phyloP scores from a whole-genome alignment of 2,113 vertebrate species.

The Stomatorhinus ivindoensis region DNA sequence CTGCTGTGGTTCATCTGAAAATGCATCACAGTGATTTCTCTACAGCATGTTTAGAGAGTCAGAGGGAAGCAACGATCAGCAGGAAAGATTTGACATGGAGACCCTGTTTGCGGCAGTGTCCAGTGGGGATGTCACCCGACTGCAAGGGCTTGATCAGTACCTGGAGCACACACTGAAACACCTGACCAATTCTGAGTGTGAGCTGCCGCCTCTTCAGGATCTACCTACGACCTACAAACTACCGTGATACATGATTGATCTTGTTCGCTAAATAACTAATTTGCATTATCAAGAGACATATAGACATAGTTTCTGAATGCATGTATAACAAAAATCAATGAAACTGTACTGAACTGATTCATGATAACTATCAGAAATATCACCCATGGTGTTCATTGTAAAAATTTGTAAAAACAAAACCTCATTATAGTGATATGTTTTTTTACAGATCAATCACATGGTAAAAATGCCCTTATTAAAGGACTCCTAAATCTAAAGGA shows the following conservation, averaged over 20 bases:
- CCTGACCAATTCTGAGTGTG: conserved; percentile 77
- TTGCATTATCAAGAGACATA: not conserved
- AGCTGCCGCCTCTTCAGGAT: conserved; percentile 51
- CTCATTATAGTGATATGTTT: not conserved
- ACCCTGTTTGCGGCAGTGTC: conserved; percentile 79
- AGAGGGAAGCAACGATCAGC: conserved; percentile 35
- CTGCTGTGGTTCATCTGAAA: not conserved
- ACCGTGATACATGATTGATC: not conserved
- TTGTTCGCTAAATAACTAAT: not conserved
- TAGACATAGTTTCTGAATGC: not conserved
- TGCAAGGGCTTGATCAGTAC: conserved; percentile 72
- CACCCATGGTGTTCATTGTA: not conserved
- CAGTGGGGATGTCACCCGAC: conserved; percentile 59
- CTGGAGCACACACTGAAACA: conserved; percentile 67
- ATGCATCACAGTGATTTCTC: not conserved
- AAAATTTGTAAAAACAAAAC: not conserved
- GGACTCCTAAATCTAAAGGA: conserved; percentile 81
- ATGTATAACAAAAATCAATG: not conserved
- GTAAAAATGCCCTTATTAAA: conserved; percentile 85
- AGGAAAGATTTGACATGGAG: conserved; percentile 36
- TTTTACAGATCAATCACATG: conserved; percentile 71
- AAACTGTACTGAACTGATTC: not conserved
- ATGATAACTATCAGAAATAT: not conserved
- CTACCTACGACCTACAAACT: not conserved
- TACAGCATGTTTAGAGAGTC: conserved; percentile 44